Conservation (phyloP, 2,888 invertebrate genomes). For the Phyto melanocephala region DNA sequence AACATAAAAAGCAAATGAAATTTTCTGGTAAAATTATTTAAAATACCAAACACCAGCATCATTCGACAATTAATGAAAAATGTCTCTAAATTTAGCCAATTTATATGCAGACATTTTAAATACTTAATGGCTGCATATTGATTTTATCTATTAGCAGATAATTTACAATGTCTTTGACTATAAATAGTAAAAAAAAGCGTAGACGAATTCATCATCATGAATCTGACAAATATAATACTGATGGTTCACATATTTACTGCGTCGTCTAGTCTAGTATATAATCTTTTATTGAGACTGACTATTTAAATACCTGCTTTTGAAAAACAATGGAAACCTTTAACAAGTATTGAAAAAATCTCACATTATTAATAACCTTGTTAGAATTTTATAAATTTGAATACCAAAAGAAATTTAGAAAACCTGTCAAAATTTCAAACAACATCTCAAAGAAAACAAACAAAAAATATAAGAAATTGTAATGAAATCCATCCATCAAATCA, state of each 20-base stretch:
- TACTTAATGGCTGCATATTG: not conserved
- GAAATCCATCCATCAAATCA: conserved; percentile 17
- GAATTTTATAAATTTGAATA: not conserved
- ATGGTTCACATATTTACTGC: not conserved
- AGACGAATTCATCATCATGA: not conserved
- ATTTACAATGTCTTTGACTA: not conserved
- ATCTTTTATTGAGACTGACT: not conserved
- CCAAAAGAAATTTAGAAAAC: not conserved
- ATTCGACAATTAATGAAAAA: not conserved
- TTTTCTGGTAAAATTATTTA: too few relatives aligned
- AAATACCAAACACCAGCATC: too few relatives aligned
- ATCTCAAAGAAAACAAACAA: conserved; percentile 8
- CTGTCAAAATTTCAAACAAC: conserved; percentile 1
- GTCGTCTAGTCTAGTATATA: conserved; percentile 26
- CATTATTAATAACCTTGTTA: conserved; percentile 21
- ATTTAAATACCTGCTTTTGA: not conserved
- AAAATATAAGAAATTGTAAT: conserved; percentile 1
- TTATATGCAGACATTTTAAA: not conserved
- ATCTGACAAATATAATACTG: not conserved
- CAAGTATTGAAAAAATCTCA: conserved; percentile 18
- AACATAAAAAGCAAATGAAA: too few relatives aligned
- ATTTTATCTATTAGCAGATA: not conserved
- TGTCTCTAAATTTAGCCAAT: not conserved
- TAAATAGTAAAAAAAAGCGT: not conserved
- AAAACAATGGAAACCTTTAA: not conserved